Conservation (phyloP, 2,113 vertebrate genomes). For the Regulus satrapa region DNA sequence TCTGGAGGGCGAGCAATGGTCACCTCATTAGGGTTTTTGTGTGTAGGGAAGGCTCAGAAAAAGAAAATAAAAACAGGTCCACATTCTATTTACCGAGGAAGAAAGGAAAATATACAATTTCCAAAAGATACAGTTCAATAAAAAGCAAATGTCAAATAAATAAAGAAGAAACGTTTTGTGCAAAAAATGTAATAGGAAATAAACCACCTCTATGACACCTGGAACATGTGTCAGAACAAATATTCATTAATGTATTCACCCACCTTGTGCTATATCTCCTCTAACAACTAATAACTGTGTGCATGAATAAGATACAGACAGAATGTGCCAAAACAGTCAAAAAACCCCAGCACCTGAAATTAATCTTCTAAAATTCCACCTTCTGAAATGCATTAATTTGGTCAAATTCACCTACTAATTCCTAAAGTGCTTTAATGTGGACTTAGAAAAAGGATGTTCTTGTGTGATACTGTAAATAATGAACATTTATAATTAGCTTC, state of each 20-base stretch:
- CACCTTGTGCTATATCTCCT: not conserved
- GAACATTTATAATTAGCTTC: not conserved
- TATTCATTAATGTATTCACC: not conserved
- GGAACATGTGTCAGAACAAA: not conserved
- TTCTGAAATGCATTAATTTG: not conserved
- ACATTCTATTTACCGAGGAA: not conserved
- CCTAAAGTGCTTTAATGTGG: not conserved
- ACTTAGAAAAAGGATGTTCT: not conserved
- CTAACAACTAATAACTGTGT: not conserved
- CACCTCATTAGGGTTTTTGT: not conserved
- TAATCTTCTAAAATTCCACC: not conserved
- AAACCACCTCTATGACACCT: not conserved
- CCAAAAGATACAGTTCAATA: not conserved
- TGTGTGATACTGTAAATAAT: not conserved
- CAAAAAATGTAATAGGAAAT: not conserved
- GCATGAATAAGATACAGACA: not conserved
- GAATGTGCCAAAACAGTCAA: not conserved
- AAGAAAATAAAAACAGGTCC: not conserved
- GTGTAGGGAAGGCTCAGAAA: not conserved
- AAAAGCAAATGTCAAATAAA: not conserved
- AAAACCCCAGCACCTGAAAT: not conserved
- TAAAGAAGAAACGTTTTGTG: fast-evolving
- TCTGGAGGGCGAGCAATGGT: not conserved
- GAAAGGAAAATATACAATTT: not conserved
- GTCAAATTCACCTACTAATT: not conserved